phyloP scores from a whole-genome alignment of 2,888 invertebrate species.

The Tubiluchus corallicola region DNA sequence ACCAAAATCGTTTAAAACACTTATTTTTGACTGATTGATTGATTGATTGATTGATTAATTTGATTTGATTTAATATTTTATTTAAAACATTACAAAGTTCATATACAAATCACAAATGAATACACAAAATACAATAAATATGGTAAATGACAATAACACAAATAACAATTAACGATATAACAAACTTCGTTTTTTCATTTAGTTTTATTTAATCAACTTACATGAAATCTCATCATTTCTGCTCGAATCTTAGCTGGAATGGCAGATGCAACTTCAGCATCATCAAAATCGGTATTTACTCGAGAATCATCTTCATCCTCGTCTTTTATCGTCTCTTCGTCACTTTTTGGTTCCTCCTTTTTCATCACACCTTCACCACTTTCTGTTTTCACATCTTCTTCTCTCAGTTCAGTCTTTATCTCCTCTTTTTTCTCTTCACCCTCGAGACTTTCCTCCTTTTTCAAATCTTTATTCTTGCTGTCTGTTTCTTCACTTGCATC shows the following conservation, averaged over 20 bases:
- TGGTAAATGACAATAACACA: too few species aligned
- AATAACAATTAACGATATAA: too few species aligned
- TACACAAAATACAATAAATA: too few species aligned
- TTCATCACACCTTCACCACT: conserved; percentile 11
- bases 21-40: too few species aligned
- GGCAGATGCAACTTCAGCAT: conserved; percentile 5
- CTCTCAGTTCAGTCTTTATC: conserved; percentile 8
- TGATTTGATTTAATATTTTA: too few species aligned
- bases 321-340: conserved; percentile 15
- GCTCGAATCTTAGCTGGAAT: conserved; percentile 8
- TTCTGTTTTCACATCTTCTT: conserved; percentile 6
- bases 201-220: too few species aligned
- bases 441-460: conserved; percentile 11
- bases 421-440: conserved; percentile 9
- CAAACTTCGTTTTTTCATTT: too few species aligned
- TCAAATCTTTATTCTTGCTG: conserved; percentile 9
- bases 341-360: conserved; percentile 19
- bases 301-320: conserved; percentile 15
- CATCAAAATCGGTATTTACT: too few species aligned
- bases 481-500: conserved; percentile 14
- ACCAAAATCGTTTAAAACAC: too few species aligned
- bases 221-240: neutral
- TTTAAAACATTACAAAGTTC: too few species aligned
- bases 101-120: too few species aligned
- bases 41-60: too few species aligned